Evolutionary conservation across 1,140 invertebrate genomes (phyloP).

Genomic region (Teleogryllus occipitalis): DNA sequence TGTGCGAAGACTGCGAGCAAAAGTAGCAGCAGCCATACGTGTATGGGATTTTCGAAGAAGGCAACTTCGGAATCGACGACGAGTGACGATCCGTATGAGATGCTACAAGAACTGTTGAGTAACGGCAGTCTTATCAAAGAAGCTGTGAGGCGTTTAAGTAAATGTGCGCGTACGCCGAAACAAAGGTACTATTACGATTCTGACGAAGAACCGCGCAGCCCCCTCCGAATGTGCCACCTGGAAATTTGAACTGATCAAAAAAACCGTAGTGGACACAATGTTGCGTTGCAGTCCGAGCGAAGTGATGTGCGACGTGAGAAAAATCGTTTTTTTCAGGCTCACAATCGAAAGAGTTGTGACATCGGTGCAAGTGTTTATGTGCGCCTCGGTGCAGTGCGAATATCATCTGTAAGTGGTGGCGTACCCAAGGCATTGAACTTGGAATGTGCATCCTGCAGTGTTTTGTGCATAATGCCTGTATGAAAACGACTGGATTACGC

Average conservation of each 20-base stretch:
- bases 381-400: not conserved
- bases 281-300: not conserved
- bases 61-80: constrained; percentile 26
- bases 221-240: constrained; percentile 24
- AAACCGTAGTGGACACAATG: not conserved
- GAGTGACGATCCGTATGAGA: constrained; percentile 53
- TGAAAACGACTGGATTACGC: constrained; percentile 18
- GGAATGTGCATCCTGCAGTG: not conserved
- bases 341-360: not conserved
- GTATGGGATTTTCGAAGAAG: constrained; percentile 20
- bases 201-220: constrained; percentile 38
- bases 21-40: constrained; percentile 25
- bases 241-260: constrained; percentile 18
- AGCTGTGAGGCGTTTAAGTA: constrained; percentile 55
- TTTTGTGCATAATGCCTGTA: constrained; percentile 5
- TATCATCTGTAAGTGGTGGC: not conserved
- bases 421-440: not conserved
- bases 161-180: constrained; percentile 39
- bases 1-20: constrained; percentile 27
- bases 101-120: constrained; percentile 52
- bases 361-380: not conserved
- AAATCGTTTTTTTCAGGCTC: not conserved
- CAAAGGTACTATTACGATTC: constrained; percentile 43
- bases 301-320: not conserved
- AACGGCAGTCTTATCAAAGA: constrained; percentile 62